Percentiles rank a stretch among this genome's conserved stretches.
Evolutionary conservation across 2,113 vertebrate species (phyloP).

Genomic region (Pterocles orientalis): DNA sequence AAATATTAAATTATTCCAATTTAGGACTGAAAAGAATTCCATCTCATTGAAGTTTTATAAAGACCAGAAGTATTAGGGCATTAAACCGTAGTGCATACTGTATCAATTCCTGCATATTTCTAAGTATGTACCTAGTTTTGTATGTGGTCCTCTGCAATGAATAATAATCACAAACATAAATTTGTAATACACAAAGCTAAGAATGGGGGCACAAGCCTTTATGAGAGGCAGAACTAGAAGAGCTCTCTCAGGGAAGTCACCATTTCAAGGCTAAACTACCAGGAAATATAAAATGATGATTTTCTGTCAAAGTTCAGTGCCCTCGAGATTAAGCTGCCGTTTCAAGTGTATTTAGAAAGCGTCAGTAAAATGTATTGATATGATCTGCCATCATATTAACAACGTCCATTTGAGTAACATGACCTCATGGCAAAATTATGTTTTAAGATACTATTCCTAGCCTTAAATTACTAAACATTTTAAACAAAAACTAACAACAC

Average conservation of each 20-base stretch:
- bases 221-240: neutral
- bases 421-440: neutral
- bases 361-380: slow-evolving; percentile 19
- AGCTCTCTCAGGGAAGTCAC: neutral
- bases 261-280: neutral
- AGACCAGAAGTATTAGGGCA: neutral
- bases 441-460: neutral
- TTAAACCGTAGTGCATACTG: neutral
- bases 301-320: slow-evolving; percentile 19
- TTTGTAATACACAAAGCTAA: neutral
- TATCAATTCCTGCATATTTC: neutral
- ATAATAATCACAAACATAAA: neutral
- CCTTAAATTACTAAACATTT: neutral
- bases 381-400: neutral
- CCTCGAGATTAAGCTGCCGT: slow-evolving; percentile 34
- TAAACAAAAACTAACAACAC: neutral
- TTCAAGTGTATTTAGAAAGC: slow-evolving; percentile 40
- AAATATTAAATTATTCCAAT: neutral
- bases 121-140: neutral
- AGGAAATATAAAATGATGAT: slow-evolving; percentile 17
- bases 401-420: neutral
- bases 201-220: neutral
- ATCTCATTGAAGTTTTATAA: neutral
- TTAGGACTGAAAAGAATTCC: neutral
- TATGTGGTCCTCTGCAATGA: neutral